A percentile compares a stretch with the other conserved stretches of the same genome.
Evolutionary conservation across 2,113 vertebrate genomes (phyloP).

Genomic region (Taurulus bubalis): DNA sequence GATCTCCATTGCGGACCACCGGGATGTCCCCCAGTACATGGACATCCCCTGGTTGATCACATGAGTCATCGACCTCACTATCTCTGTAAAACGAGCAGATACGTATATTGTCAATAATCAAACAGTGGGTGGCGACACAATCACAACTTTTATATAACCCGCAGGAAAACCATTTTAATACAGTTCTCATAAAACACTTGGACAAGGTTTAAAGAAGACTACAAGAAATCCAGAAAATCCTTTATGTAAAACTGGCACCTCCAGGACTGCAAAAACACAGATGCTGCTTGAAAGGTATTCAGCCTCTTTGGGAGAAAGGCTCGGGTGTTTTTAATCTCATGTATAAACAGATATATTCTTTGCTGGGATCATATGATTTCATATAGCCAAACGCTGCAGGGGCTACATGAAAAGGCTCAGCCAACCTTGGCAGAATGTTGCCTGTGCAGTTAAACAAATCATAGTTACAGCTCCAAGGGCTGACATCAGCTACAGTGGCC

Average conservation of each 20-base stretch:
- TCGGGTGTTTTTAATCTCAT: background rate
- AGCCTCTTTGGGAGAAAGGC: slow-evolving; percentile 1
- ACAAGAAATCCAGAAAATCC: background rate
- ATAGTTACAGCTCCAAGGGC: slow-evolving; percentile 12
- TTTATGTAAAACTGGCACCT: background rate
- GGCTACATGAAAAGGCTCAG: slow-evolving; percentile 49
- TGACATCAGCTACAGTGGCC: slow-evolving; percentile 26
- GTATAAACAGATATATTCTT: slow-evolving; percentile 17
- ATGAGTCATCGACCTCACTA: slow-evolving; percentile 95
- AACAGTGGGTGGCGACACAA: slow-evolving; percentile 55
- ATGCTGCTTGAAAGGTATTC: slow-evolving; percentile 1
- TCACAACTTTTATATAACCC: slow-evolving; percentile 12
- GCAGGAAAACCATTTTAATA: background rate
- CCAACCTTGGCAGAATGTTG: slow-evolving; percentile 29
- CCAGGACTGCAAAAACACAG: background rate
- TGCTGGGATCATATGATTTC: slow-evolving; percentile 21
- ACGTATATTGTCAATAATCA: slow-evolving; percentile 26
- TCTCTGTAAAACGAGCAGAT: slow-evolving; percentile 83
- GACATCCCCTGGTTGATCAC: slow-evolving; percentile 98
- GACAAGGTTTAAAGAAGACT: background rate
- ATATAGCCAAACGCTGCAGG: slow-evolving; percentile 39
- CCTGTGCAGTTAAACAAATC: slow-evolving; percentile 37
- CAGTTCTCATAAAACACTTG: background rate
- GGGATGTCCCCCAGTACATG: slow-evolving; percentile 98
- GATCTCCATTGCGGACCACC: slow-evolving; percentile 98